phyloP scores from a whole-genome alignment of 2,113 vertebrate genomes.

The Coturnix japonica region DNA sequence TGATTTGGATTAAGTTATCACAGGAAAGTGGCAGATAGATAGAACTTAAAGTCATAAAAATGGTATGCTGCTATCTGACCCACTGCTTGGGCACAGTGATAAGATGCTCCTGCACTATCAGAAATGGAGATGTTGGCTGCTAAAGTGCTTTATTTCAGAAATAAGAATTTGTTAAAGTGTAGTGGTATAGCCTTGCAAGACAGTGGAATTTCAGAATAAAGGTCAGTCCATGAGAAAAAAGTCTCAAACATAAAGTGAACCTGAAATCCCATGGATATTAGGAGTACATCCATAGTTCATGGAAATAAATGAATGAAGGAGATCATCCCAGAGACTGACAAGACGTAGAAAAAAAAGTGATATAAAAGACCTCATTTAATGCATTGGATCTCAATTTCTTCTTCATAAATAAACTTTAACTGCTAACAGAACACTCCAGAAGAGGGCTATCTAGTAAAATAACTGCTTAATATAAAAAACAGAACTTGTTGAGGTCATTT shows the following conservation, averaged over 20 bases:
- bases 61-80: neutral
- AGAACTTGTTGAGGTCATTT: neutral
- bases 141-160: neutral
- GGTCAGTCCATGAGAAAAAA: neutral
- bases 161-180: neutral
- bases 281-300: neutral
- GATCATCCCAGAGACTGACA: neutral
- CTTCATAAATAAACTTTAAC: neutral
- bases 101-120: neutral
- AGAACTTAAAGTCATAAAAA: neutral
- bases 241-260: neutral
- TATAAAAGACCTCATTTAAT: neutral
- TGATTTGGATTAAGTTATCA: neutral
- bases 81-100: neutral
- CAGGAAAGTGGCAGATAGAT: neutral
- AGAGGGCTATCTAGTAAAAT: slow-evolving; percentile 1
- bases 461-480: neutral
- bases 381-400: neutral
- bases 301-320: neutral
- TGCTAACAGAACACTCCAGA: neutral
- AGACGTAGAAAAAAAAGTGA: neutral
- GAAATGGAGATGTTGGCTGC: neutral
- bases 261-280: neutral
- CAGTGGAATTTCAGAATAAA: neutral
- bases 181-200: neutral